Evolutionary conservation across 2,797 vertebrate species (phyloP).

Genomic region (Lithobates sylvaticus): DNA sequence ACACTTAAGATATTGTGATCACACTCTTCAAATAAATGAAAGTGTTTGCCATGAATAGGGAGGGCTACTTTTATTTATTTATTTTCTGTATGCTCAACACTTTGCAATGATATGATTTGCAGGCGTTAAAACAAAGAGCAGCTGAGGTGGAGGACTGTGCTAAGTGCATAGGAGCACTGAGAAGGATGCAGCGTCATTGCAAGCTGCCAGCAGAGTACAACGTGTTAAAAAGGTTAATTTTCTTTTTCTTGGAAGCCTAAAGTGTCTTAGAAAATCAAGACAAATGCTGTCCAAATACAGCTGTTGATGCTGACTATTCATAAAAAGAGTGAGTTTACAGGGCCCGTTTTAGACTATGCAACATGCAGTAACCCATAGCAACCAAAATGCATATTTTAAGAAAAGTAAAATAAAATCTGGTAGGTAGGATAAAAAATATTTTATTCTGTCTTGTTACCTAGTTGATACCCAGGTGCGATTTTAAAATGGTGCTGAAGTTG

Average conservation of each 20-base stretch:
- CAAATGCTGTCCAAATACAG: not conserved
- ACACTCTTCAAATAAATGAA: conserved; percentile 82
- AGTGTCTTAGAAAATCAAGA: conserved; percentile 8
- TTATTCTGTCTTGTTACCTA: not conserved
- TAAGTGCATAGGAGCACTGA: conserved; percentile 28
- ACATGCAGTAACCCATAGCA: not conserved
- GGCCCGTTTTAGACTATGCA: not conserved
- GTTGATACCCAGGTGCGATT: not conserved
- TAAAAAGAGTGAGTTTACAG: not conserved
- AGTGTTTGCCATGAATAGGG: conserved; percentile 70
- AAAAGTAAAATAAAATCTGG: not conserved
- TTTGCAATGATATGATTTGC: conserved; percentile 61
- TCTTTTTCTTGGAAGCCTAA: not conserved
- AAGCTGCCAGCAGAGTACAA: conserved; percentile 19
- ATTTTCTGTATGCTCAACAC: conserved; percentile 53
- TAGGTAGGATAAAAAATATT: not conserved
- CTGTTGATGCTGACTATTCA: not conserved
- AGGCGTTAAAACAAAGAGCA: conserved; percentile 60
- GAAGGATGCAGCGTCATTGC: conserved; percentile 22
- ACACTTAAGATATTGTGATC: conserved; percentile 84
- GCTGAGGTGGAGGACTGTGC: conserved; percentile 34
- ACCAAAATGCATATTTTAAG: not conserved
- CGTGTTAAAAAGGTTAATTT: not conserved
- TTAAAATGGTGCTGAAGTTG: too few species aligned
- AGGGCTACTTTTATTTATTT: conserved; percentile 63